Percentiles rank a stretch among this genome's conserved stretches.
Evolutionary conservation across 2,797 vertebrate genomes (phyloP).

Genomic region (Malurus splendens): DNA sequence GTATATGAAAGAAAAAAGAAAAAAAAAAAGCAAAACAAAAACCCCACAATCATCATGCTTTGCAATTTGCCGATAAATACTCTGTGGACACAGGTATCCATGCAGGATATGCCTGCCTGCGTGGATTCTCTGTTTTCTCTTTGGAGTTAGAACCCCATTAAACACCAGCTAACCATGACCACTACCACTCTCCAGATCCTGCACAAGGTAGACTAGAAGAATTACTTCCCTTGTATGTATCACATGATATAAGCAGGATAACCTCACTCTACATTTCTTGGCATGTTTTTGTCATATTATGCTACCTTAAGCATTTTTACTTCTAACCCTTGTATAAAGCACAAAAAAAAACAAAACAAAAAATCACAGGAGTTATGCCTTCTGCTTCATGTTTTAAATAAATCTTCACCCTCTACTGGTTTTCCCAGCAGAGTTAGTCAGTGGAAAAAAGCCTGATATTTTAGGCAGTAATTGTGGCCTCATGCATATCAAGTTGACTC

Average conservation of each 20-base stretch:
- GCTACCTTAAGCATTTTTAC: background rate
- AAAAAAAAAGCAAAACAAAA: rapidly evolving
- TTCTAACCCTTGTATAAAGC: background rate
- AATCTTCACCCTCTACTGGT: background rate
- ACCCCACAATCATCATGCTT: background rate
- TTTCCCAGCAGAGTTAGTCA: background rate
- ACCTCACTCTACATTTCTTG: background rate
- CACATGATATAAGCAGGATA: background rate
- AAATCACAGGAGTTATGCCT: background rate
- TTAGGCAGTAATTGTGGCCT: background rate
- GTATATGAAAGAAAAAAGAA: background rate
- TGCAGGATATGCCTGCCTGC: background rate
- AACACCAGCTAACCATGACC: background rate
- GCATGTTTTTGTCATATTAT: background rate
- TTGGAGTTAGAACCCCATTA: background rate
- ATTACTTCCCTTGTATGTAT: background rate
- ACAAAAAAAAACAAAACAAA: background rate
- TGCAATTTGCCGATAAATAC: background rate
- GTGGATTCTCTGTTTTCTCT: background rate
- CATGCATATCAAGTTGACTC: background rate
- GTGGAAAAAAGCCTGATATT: background rate
- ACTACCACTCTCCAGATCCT: background rate
- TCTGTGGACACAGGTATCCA: background rate
- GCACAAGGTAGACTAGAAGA: background rate
- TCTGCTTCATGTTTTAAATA: background rate